Conservation (phyloP, 2,888 invertebrate species). For the Cataglyphis cursor region DNA sequence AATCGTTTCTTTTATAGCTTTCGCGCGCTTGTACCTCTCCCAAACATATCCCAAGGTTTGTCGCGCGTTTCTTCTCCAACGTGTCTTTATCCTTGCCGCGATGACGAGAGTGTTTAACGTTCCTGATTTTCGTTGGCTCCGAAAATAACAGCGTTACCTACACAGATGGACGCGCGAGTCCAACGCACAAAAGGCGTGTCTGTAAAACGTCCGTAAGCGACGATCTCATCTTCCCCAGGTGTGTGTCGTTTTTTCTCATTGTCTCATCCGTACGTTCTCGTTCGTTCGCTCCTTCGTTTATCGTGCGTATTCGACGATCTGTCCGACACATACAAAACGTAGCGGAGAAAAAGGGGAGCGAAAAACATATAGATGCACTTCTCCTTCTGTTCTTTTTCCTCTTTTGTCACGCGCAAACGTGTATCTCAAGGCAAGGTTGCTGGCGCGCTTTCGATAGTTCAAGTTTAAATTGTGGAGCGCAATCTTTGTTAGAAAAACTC, state of each 20-base stretch:
- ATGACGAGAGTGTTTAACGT: slow-evolving; percentile 70
- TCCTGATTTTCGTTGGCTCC: slow-evolving; percentile 74
- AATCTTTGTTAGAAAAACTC: neutral
- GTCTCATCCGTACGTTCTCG: neutral
- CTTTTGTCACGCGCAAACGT: slow-evolving; percentile 3
- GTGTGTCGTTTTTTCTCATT: neutral
- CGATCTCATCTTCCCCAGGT: slow-evolving; percentile 3
- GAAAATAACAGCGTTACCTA: slow-evolving; percentile 71
- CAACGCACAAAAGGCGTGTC: slow-evolving; percentile 19
- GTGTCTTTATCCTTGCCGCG: slow-evolving; percentile 56
- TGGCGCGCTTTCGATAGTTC: neutral
- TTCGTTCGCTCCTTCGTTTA: neutral
- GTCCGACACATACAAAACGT: neutral
- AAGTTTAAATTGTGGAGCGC: slow-evolving; percentile 2
- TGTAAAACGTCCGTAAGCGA: slow-evolving; percentile 43
- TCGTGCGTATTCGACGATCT: too few species aligned
- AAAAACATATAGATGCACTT: neutral
- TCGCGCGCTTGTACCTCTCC: slow-evolving; percentile 8
- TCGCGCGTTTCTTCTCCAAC: neutral
- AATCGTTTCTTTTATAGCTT: slow-evolving; percentile 12
- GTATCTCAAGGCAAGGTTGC: neutral
- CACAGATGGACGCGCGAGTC: slow-evolving; percentile 28
- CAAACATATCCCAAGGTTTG: slow-evolving; percentile 5
- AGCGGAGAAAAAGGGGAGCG: neutral
- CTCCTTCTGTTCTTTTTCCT: slow-evolving; percentile 34